phyloP scores from a whole-genome alignment of 35 echinoderm and acorn worm species.

The Apostichopus californicus region DNA sequence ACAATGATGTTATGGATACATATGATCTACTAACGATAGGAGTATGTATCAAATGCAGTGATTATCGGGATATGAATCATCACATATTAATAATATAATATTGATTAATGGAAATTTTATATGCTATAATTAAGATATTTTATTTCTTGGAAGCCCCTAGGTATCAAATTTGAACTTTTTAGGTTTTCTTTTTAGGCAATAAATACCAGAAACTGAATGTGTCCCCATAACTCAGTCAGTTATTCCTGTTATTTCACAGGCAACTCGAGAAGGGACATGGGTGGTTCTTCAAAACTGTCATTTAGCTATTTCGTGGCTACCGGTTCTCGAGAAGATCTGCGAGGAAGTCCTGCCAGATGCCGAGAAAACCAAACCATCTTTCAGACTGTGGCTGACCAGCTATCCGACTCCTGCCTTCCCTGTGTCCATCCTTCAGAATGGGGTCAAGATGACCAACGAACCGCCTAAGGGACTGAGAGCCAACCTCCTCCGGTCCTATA shows the following conservation, averaged over 20 bases:
- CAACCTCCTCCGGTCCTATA: slow-evolving; percentile 93
- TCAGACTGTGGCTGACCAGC: slow-evolving; percentile 97
- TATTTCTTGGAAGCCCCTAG: too few relatives aligned
- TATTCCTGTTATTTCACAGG: slow-evolving; percentile 46
- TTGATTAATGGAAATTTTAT: too few relatives aligned
- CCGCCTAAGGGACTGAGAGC: slow-evolving; percentile 96
- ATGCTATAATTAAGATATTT: too few relatives aligned
- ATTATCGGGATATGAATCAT: too few relatives aligned
- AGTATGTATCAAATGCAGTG: too few relatives aligned
- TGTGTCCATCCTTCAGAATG: slow-evolving; percentile 94
- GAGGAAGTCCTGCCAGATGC: slow-evolving; percentile 86
- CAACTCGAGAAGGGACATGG: slow-evolving; percentile 91
- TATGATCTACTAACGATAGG: too few relatives aligned
- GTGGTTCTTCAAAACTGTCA: slow-evolving; percentile 98
- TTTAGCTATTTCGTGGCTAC: slow-evolving; percentile 91
- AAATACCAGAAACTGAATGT: too few relatives aligned
- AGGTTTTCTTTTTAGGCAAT: too few relatives aligned
- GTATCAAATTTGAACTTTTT: too few relatives aligned
- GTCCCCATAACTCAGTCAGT: too few relatives aligned
- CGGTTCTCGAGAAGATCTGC: slow-evolving; percentile 95
- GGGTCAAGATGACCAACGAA: slow-evolving; percentile 99
- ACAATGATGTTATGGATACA: too few relatives aligned
- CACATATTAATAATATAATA: too few relatives aligned
- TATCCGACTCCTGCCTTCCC: slow-evolving; percentile 97
- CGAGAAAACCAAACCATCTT: slow-evolving; percentile 77